phyloP scores from a whole-genome alignment of 1,140 invertebrate species.

The Hyphantria cunea region DNA sequence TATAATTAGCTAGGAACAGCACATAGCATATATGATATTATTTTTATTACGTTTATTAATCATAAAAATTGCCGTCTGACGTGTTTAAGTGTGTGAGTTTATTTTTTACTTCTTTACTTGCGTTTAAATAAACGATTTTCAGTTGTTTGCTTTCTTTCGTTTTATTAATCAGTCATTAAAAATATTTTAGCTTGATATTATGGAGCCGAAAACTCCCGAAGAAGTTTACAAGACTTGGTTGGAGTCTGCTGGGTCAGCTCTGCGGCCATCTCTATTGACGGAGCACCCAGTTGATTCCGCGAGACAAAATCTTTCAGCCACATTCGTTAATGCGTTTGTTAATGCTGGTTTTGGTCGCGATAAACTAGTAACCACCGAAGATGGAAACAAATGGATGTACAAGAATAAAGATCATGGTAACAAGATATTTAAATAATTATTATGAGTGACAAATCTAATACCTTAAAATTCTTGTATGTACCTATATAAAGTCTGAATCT shows the following conservation, averaged over 20 bases:
- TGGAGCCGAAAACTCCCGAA: conserved; percentile 99
- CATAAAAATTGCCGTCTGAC: no score
- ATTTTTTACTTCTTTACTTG: no score
- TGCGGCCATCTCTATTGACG: conserved; percentile 87
- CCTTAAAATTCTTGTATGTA: no score
- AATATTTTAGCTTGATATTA: conserved; percentile 92
- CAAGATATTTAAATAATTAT: background rate
- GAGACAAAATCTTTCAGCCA: conserved; percentile 97
- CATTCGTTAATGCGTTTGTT: conserved; percentile 99
- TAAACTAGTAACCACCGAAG: conserved; percentile 97
- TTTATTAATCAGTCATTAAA: background rate
- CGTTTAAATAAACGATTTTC: no score
- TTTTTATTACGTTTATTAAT: no score
- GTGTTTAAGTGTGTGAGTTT: no score
- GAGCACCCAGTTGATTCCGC: conserved; percentile 93
- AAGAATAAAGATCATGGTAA: conserved; percentile 98
- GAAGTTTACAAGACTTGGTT: conserved; percentile 99
- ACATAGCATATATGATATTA: no score
- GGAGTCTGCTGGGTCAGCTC: conserved; percentile 93
- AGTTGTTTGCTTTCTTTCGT: background rate
- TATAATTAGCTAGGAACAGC: no score
- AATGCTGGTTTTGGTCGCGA: conserved; percentile 99
- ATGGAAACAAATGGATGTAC: conserved; percentile 99
- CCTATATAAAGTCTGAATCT: no score
- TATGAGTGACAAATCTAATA: background rate